Conservation (phyloP, 1,140 invertebrate species). For the Bombus haemorrhoidalis region DNA sequence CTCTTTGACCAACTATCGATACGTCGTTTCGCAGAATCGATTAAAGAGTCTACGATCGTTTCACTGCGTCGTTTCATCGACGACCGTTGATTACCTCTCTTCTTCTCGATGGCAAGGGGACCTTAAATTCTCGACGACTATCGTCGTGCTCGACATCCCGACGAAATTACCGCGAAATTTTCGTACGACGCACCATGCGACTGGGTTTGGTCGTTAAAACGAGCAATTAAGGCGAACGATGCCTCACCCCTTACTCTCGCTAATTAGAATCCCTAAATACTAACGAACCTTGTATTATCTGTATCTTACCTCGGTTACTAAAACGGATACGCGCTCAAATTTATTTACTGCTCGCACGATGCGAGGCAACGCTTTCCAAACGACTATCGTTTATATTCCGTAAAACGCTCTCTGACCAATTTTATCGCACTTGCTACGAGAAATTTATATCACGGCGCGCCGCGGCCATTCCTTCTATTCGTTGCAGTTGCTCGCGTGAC, state of each 20-base stretch:
- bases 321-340: background rate
- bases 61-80: slow-evolving; percentile 22
- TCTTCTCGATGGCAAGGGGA: background rate
- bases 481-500: background rate
- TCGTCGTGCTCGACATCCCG: slow-evolving; percentile 23
- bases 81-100: slow-evolving; percentile 41
- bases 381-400: background rate
- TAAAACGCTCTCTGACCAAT: background rate
- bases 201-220: slow-evolving; percentile 38
- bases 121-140: slow-evolving; percentile 40
- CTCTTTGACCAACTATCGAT: background rate
- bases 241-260: slow-evolving; percentile 4
- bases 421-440: background rate
- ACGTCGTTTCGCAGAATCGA: background rate
- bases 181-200: slow-evolving; percentile 26
- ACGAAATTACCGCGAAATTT: slow-evolving; percentile 52
- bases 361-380: background rate
- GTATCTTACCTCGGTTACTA: slow-evolving; percentile 13
- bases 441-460: background rate
- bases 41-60: slow-evolving; percentile 25
- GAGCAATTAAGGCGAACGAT: slow-evolving; percentile 48
- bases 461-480: background rate
- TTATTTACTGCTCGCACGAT: background rate
- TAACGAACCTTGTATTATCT: slow-evolving; percentile 39
- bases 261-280: slow-evolving; percentile 48